Evolutionary conservation across 2,888 invertebrate genomes (phyloP).

Genomic region (Bembecia ichneumoniformis): DNA sequence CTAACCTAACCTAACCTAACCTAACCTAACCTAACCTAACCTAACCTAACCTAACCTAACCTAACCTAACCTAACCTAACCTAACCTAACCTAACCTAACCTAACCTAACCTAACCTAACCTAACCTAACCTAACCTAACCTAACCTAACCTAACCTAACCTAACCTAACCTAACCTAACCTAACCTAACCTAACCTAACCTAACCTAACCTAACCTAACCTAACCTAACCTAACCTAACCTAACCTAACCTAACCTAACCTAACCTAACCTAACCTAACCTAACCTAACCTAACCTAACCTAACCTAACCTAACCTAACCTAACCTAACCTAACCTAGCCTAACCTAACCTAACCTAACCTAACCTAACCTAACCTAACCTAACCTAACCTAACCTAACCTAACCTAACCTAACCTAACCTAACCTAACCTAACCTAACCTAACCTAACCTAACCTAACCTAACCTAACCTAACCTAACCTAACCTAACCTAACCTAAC

Average conservation of each 20-base stretch:
- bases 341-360: no score
- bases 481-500: constrained; percentile 1
- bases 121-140: constrained; percentile 6
- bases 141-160: constrained; percentile 6
- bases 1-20: constrained; percentile 1
- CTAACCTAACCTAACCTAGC: constrained; percentile 5
- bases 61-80: constrained; percentile 1
- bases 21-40: constrained; percentile 1
- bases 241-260: constrained; percentile 1
- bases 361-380: background rate
- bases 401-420: constrained; percentile 1
- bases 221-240: constrained; percentile 1
- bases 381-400: constrained; percentile 1
- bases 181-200: constrained; percentile 1
- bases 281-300: constrained; percentile 1
- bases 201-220: constrained; percentile 1
- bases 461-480: constrained; percentile 1
- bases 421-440: constrained; percentile 1
- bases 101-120: constrained; percentile 5
- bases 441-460: constrained; percentile 1
- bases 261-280: constrained; percentile 1
- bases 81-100: constrained; percentile 2
- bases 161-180: constrained; percentile 3
- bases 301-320: constrained; percentile 1
- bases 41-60: constrained; percentile 2